These are phyloP conservation scores for Yoshiicerus persimilis DNA, from an alignment of 1,140 invertebrate species.

Conservation along the genomic window DNA sequence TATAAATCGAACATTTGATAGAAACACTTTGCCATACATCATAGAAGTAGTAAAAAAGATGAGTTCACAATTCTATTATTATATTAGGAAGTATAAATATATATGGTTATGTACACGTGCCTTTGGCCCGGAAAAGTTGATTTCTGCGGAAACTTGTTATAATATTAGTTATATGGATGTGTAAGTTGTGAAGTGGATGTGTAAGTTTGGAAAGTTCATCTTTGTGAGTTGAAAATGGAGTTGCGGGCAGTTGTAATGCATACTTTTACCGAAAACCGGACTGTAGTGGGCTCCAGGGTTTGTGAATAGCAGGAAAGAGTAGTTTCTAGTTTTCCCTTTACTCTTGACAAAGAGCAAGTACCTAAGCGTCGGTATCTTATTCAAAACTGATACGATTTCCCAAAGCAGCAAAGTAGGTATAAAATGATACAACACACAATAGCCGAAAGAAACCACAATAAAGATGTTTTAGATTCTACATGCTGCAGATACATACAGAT, in stretches of 20 bases:
- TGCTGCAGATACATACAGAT: neutral
- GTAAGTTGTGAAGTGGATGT: neutral
- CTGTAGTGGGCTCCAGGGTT: neutral
- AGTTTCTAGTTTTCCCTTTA: neutral
- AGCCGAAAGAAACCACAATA: neutral
- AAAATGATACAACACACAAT: neutral
- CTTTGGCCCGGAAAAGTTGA: neutral
- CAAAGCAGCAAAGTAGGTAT: neutral
- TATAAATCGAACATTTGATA: neutral
- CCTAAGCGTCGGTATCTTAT: neutral
- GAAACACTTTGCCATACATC: neutral
- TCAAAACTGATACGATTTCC: constrained; percentile 18
- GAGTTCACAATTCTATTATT: neutral
- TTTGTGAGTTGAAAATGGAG: neutral
- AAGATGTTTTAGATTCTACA: neutral
- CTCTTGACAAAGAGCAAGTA: constrained; percentile 22
- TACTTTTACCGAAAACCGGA: neutral
- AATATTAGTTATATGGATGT: neutral
- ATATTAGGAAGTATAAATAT: too few species aligned
- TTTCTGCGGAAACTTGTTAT: neutral
- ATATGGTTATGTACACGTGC: neutral
- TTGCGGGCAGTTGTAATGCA: constrained; percentile 4
- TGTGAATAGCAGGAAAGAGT: neutral
- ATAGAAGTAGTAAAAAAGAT: neutral
- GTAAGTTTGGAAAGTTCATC: neutral